Evolutionary conservation across 1,140 invertebrate genomes (phyloP), one percentile per base, ranked within the genome.

Genomic region (Chlorops oryzae): DNA sequence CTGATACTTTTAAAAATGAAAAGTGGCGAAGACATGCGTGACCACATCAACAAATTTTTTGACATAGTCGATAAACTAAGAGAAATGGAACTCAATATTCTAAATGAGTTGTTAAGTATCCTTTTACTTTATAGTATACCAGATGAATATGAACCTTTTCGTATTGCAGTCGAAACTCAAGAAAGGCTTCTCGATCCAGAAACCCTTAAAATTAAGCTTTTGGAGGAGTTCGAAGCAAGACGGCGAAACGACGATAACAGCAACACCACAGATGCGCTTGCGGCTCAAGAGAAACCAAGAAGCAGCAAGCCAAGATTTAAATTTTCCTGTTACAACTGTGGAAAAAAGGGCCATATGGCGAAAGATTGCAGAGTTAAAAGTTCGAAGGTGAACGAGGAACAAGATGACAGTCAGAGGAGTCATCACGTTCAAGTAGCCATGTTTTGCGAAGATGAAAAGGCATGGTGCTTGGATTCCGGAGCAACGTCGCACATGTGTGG

Each of bases 1-100:
- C 54, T 50, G 12, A 58, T 32, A 13, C 39, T 51, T 9, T 38
- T 44, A 9, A 55, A 54, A 21, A 62, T 65, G 58, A 12, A 42
- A 15, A 58, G 63, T 17, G 57, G 50, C 9, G 55, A 54, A 25
- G 58, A 65, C 40, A 52, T 67, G 6, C 35, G 52, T 3, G 53
- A 59, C 17, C 61, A 70, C 37, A 15, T 65, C 1, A n/a, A 44
- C 1, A 50, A 57, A 38, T 64, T 64, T 28, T 57, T 41, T 21
- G 60, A 64, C 21, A 47, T 55, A 3, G 58, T 59, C 7, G 60
- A 64, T 28, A 57, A 54, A 55, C 44, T 66, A n/a, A 28, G 37
- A 21, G 53, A 58, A 20, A 54, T 63, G 32, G 46, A 57, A 1
- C n/a, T 63, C 21, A 37, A 44, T 6, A 56, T 62, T n/a, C 48